Base-by-base conservation (phyloP, 2,113 vertebrate genomes). In the Catharus minimus region DNA sequence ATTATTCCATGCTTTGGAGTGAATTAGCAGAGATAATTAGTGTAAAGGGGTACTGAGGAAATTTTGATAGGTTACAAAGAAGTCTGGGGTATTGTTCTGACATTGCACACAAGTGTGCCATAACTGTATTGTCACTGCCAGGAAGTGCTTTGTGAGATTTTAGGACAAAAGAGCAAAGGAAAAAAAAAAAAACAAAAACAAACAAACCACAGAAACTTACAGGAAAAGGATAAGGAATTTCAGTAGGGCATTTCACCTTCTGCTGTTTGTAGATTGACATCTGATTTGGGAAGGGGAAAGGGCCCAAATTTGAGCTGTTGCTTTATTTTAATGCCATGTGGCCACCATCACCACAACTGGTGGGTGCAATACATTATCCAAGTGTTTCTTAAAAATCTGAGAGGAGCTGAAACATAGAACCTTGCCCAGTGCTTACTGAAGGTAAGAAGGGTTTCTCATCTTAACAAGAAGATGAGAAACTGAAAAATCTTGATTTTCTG, bases 21-120 rank as follows among this genome's bases (percentile, higher is more conserved):
- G 64, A 73, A 76, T 82, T 39, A 82, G 28, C 38, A 73, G 47
- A 43, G 24, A 82, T 87, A 87, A 92, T 44, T 46, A 67, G 20
- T 33, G 38, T 36, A 61, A 83, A 84, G 57, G 22, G 22, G 23
- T 32, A 36, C 41, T 0, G 3, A 84, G 39, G 39, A 84, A 79
- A 84, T 69, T 30, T 8, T 55, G 50, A 75, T 15, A 36, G 27
- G 38, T 38, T 32, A 50, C n/a, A 55, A 8, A 43, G 39, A 75
- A 41, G 39, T 69, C 73, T 66, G 33, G 65, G 61, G 55, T 50
- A 39, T 8, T 55, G 20, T 19, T 69, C 47, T 62, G 64, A 39
- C 44, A 68, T 21, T 78, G 47, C 44, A 36, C 53, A 55, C 6
- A 67, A 67, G 43, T 28, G 49, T 60, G 49, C 44, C 9, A 6